phyloP scores from a whole-genome alignment of 1,140 invertebrate genomes.

The Drosophila melanica region DNA sequence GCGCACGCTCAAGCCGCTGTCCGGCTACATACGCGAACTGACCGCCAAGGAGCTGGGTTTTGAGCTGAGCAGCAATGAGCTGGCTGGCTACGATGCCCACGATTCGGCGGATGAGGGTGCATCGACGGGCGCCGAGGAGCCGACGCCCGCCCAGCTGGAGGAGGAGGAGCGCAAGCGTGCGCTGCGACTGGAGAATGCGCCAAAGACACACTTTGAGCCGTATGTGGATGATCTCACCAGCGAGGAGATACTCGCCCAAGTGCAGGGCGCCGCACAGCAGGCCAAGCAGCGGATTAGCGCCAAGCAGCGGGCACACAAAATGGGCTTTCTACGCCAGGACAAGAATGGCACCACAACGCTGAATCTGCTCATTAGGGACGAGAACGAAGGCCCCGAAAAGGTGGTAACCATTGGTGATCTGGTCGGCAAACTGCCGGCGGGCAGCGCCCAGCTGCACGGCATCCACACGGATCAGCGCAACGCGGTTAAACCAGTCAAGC shows the following conservation, averaged over 20 bases:
- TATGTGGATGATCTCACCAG: constrained; percentile 91
- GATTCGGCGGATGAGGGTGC: constrained; percentile 82
- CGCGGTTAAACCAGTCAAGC: constrained; percentile 94
- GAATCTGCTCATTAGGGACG: constrained; percentile 88
- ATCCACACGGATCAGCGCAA: constrained; percentile 95
- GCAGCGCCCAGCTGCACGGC: constrained; percentile 87
- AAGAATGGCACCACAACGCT: constrained; percentile 94
- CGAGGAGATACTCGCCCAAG: constrained; percentile 91
- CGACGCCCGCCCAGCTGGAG: constrained; percentile 85
- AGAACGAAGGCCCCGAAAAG: constrained; percentile 90
- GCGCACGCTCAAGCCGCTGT: constrained; percentile 88
- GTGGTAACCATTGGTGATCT: constrained; percentile 92
- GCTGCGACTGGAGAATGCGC: constrained; percentile 84
- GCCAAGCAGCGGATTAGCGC: constrained; percentile 72
- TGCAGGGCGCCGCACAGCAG: constrained; percentile 73
- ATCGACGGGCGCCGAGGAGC: constrained; percentile 84
- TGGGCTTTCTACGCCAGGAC: constrained; percentile 92
- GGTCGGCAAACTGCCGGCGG: constrained; percentile 93
- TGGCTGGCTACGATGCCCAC: constrained; percentile 60
- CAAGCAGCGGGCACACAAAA: constrained; percentile 86
- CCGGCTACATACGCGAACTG: constrained; percentile 94
- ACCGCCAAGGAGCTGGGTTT: constrained; percentile 93
- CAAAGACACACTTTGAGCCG: constrained; percentile 89
- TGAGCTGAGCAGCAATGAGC: constrained; percentile 86
- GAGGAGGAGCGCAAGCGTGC: constrained; percentile 85